Conservation (phyloP, 2,888 invertebrate species). For the Caenorhabditis sp. region DNA sequence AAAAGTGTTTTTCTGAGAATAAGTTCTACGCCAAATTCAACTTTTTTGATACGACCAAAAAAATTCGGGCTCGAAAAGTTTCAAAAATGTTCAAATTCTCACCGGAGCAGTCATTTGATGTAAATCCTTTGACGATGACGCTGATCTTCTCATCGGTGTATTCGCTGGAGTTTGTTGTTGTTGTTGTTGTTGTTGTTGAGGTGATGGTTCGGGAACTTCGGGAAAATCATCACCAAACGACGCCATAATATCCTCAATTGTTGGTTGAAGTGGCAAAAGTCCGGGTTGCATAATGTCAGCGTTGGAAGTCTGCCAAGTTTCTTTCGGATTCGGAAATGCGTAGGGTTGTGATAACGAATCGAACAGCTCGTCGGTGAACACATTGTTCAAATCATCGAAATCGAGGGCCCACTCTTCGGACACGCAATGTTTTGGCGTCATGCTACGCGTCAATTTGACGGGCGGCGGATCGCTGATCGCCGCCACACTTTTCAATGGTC, state of each 20-base stretch:
- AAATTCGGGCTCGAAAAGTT: too few species aligned
- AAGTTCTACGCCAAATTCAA: too few species aligned
- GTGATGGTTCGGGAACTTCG: slow-evolving; percentile 10
- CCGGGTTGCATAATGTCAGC: slow-evolving; percentile 94
- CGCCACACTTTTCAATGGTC: too few species aligned
- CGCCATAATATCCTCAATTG: slow-evolving; percentile 70
- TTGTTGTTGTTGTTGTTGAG: slow-evolving; percentile 7
- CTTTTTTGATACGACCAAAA: too few species aligned
- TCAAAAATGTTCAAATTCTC: too few species aligned
- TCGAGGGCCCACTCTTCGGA: slow-evolving; percentile 51
- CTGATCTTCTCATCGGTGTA: slow-evolving; percentile 20
- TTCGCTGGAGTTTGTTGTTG: slow-evolving; percentile 2
- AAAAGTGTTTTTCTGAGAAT: too few species aligned
- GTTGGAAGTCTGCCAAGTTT: slow-evolving; percentile 75
- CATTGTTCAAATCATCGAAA: slow-evolving; percentile 70
- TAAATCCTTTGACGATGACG: slow-evolving; percentile 29
- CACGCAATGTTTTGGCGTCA: slow-evolving; percentile 62
- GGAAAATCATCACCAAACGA: slow-evolving; percentile 28
- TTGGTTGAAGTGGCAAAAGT: slow-evolving; percentile 93
- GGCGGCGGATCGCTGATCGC: slow-evolving; percentile 27
- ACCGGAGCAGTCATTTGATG: slow-evolving; percentile 18
- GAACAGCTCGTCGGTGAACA: slow-evolving; percentile 73
- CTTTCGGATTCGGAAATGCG: slow-evolving; percentile 93
- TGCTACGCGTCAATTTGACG: slow-evolving; percentile 43
- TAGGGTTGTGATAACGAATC: slow-evolving; percentile 79